phyloP scores from a whole-genome alignment of 2,797 vertebrate species.

The Scyliorhinus canicula region DNA sequence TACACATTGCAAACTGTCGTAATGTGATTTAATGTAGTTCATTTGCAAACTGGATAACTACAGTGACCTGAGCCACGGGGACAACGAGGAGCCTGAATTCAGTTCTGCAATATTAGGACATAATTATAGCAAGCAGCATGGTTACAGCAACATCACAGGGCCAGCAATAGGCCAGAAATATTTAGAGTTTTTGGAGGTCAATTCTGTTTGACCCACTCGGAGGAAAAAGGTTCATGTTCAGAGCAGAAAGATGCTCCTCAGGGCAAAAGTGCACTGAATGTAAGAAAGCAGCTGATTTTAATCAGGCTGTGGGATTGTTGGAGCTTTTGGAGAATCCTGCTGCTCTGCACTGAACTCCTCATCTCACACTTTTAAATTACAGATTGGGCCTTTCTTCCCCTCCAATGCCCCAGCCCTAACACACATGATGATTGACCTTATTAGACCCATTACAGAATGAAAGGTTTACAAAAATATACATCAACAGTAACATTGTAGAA shows the following conservation, averaged over 20 bases:
- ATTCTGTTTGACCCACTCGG: not conserved
- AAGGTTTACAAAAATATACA: not conserved
- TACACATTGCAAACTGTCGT: not conserved
- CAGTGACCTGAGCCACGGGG: not conserved
- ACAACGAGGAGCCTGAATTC: not conserved
- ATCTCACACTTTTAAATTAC: not conserved
- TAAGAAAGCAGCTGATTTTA: slow-evolving; percentile 24
- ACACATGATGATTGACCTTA: not conserved
- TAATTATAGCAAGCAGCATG: not conserved
- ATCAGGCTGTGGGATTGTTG: not conserved
- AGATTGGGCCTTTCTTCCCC: not conserved
- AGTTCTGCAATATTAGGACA: not conserved
- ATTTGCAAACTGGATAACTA: not conserved
- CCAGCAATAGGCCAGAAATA: not conserved
- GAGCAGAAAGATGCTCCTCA: not conserved
- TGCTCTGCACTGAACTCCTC: not conserved
- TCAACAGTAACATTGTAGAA: not conserved
- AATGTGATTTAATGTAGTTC: not conserved
- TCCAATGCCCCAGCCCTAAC: not conserved
- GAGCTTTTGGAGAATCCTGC: not conserved
- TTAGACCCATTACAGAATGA: not conserved
- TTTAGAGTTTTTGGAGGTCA: not conserved
- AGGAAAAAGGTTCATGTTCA: not conserved
- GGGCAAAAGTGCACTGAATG: not conserved
- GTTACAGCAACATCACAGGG: not conserved